Percentiles rank a stretch among this genome's conserved stretches.
phyloP scores from a whole-genome alignment of 2,797 vertebrate genomes.

The Acestrorhynchus altus region DNA sequence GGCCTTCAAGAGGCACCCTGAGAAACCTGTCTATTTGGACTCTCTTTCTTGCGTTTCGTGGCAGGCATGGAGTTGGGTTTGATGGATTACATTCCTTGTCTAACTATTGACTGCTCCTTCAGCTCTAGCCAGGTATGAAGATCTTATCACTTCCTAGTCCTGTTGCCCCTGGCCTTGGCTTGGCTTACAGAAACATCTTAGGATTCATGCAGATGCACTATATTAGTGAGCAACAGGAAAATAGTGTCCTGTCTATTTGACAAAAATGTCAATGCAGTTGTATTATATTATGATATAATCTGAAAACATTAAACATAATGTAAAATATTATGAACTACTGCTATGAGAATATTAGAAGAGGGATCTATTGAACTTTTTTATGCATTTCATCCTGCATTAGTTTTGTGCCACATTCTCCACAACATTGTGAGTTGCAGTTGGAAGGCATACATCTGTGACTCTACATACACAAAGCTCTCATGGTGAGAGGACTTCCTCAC shows the following conservation, averaged over 20 bases:
- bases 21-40: slow-evolving; percentile 53
- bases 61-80: slow-evolving; percentile 53
- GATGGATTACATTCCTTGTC: slow-evolving; percentile 67
- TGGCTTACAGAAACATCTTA: slow-evolving; percentile 59
- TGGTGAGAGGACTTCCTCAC: slow-evolving; percentile 73
- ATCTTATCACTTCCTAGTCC: slow-evolving; percentile 63
- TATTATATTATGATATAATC: slow-evolving; percentile 2
- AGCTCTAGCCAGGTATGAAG: slow-evolving; percentile 68
- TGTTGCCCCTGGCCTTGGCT: slow-evolving; percentile 59
- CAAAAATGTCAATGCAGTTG: slow-evolving; percentile 11
- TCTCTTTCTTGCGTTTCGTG: slow-evolving; percentile 13
- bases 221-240: slow-evolving; percentile 46
- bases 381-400: too few species aligned
- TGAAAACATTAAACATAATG: neutral
- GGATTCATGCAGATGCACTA: slow-evolving; percentile 43
- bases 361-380: too few species aligned
- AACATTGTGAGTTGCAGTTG: neutral
- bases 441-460: slow-evolving; percentile 6
- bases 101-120: slow-evolving; percentile 64
- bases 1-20: slow-evolving; percentile 51
- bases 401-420: too few species aligned
- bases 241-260: slow-evolving; percentile 35
- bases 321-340: too few species aligned
- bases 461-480: slow-evolving; percentile 34
- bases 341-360: too few species aligned